Percentiles rank a stretch among this genome's conserved stretches.
phyloP scores from a whole-genome alignment of 2,113 vertebrate species.

The Hiodon alosoides region DNA sequence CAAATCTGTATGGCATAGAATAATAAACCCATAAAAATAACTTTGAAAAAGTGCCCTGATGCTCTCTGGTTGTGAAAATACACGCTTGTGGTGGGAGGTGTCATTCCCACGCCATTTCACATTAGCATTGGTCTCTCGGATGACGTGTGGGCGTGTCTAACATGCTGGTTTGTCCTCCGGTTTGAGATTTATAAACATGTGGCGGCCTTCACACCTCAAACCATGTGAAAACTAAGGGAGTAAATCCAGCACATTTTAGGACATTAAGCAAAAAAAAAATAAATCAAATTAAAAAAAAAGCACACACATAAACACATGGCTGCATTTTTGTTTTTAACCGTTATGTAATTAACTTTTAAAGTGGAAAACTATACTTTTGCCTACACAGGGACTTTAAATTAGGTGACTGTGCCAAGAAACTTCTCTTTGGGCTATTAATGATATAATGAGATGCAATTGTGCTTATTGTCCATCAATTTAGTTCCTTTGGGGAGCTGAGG shows the following conservation, averaged over 20 bases:
- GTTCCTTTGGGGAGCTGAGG: slow-evolving; percentile 9
- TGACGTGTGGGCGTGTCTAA: background rate
- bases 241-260: background rate
- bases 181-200: background rate
- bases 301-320: too few relatives aligned
- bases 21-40: background rate
- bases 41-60: background rate
- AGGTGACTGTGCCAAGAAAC: slow-evolving; percentile 17
- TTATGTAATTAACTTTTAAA: background rate
- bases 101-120: background rate
- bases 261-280: background rate
- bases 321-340: background rate
- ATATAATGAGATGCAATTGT: slow-evolving; percentile 18
- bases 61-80: background rate
- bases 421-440: slow-evolving; percentile 23
- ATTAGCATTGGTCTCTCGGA: background rate
- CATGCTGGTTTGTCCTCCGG: background rate
- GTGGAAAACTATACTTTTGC: background rate
- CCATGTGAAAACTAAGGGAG: background rate
- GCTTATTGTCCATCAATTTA: slow-evolving; percentile 15
- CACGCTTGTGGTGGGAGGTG: slow-evolving; percentile 7
- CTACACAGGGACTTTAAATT: slow-evolving; percentile 8
- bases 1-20: background rate
- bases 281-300: background rate
- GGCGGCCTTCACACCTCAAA: background rate